Evolutionary conservation across 2,797 vertebrate genomes (phyloP).

Genomic region (Carapus acus): DNA sequence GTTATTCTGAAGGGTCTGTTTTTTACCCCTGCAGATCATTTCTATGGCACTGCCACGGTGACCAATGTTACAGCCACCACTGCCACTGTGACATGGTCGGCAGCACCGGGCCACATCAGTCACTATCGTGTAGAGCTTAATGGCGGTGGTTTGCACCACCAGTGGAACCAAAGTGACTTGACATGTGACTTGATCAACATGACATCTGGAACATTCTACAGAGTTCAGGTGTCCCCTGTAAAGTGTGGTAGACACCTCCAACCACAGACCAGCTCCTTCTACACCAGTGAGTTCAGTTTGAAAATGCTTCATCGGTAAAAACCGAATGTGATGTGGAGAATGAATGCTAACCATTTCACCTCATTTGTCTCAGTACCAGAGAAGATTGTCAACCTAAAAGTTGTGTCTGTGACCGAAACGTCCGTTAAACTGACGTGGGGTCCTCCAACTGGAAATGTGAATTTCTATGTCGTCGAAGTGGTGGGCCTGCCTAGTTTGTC

Average conservation of each 20-base stretch:
- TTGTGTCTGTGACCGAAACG: fast-evolving
- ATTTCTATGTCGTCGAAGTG: slow-evolving; percentile 24
- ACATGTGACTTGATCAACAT: slow-evolving; percentile 7
- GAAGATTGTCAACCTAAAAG: slow-evolving; percentile 9
- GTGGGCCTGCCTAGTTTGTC: fast-evolving
- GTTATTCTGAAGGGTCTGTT: not conserved
- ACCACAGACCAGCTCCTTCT: slow-evolving; percentile 49
- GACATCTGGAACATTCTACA: slow-evolving; percentile 51
- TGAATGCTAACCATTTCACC: not conserved
- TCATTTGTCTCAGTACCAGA: slow-evolving; percentile 50
- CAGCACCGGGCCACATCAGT: slow-evolving; percentile 19
- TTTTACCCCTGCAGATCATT: slow-evolving; percentile 52
- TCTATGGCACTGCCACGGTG: slow-evolving; percentile 10
- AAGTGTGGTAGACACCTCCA: slow-evolving; percentile 62
- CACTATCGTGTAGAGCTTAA: slow-evolving; percentile 50
- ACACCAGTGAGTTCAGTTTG: slow-evolving; percentile 65
- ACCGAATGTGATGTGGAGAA: not conserved
- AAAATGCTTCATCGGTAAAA: not conserved
- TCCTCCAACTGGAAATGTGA: slow-evolving; percentile 28
- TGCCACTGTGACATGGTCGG: slow-evolving; percentile 43
- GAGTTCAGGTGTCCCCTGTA: slow-evolving; percentile 53
- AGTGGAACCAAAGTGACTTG: not conserved
- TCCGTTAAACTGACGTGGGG: slow-evolving; percentile 39
- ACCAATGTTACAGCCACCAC: not conserved
- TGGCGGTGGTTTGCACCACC: fast-evolving